Evolutionary conservation across 2,888 invertebrate species (phyloP), one percentile per base, ranked within the genome.

Genomic region (Eubasilissa splendida): DNA sequence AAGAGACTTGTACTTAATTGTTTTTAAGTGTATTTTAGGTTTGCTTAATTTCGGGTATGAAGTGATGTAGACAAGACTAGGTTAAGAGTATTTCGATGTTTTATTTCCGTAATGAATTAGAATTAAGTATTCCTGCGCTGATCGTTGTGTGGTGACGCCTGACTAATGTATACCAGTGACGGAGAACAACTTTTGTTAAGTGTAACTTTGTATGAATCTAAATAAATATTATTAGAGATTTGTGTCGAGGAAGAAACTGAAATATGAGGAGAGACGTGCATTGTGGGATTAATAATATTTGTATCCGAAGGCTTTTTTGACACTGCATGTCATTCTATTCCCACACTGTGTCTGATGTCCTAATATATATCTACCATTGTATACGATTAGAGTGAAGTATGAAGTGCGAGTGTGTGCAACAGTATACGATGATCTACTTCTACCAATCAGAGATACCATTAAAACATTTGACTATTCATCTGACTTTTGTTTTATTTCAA

Each of bases 401-500:
- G 22, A 22, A 22, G 22, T 22, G 22, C 22, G 22, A 22, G 22
- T 22, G 22, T 22, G 22, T 22, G 22, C 22, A 22, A 22, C 22
- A 22, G 22, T 22, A 22, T 22, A 22, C 22, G 22, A 22, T 22
- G 22, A 22, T 22, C 22, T 22, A 22, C 22, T 22, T 22, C 22
- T 22, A 22, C 22, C 22, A 22, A 22, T 22, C 31, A 10, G 60
- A 63, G 60, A 63, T 63, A 63, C 60, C 60, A 63, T 31, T 63
- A 63, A 63, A 63, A 14, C 60, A 63, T 63, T 63, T 63, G 22
- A 63, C 31, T 63, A 63, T 63, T 63, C 60, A 63, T 31, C 60
- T 63, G 33, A 63, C 33, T 22, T 11, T 31, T 22, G 22, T 63
- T 63, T 63, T 63, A 63, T 63, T 63, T 63, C 60, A 31, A 22